Percentiles rank a stretch among this genome's conserved stretches.
Conservation (phyloP, 1,140 invertebrate species). For the Euschistus heros region DNA sequence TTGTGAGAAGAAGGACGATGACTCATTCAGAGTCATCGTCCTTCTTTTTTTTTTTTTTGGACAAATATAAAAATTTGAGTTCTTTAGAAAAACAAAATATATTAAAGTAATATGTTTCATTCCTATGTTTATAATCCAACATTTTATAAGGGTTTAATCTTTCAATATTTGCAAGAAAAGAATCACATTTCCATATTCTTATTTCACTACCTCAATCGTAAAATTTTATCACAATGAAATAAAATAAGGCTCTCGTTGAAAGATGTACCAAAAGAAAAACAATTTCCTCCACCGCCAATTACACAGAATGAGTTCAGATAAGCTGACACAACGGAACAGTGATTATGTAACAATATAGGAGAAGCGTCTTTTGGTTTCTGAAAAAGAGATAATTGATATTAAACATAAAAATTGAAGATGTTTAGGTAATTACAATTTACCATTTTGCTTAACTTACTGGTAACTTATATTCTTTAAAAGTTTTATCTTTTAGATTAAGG, state of each 20-base stretch:
- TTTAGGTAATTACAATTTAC: not conserved
- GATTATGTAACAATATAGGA: slow-evolving; percentile 38
- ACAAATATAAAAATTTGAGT: no score
- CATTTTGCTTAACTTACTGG: slow-evolving; percentile 33
- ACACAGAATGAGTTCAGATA: slow-evolving; percentile 34
- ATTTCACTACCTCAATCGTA: not conserved
- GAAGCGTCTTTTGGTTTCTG: not conserved
- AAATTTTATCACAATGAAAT: not conserved
- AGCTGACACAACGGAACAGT: slow-evolving; percentile 33
- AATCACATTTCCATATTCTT: no score
- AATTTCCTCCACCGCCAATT: slow-evolving; percentile 43
- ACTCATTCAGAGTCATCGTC: no score
- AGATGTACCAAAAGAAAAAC: slow-evolving; percentile 46
- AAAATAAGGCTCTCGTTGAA: slow-evolving; percentile 33
- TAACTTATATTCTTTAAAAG: slow-evolving; percentile 34
- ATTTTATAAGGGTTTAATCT: no score
- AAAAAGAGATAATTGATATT: slow-evolving; percentile 9
- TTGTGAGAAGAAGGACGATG: no score
- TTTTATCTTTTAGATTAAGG: slow-evolving; percentile 33
- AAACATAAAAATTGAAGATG: not conserved
- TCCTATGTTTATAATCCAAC: no score
- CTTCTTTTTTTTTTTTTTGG: no score
- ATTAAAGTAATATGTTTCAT: no score
- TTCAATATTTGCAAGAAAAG: no score
- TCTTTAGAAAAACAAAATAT: no score